A percentile compares a stretch with the other conserved stretches of the same genome.
These are phyloP conservation scores for Gonatopus flavifemur DNA, from an alignment of 1,140 invertebrate genomes.

Conservation along the genomic window DNA sequence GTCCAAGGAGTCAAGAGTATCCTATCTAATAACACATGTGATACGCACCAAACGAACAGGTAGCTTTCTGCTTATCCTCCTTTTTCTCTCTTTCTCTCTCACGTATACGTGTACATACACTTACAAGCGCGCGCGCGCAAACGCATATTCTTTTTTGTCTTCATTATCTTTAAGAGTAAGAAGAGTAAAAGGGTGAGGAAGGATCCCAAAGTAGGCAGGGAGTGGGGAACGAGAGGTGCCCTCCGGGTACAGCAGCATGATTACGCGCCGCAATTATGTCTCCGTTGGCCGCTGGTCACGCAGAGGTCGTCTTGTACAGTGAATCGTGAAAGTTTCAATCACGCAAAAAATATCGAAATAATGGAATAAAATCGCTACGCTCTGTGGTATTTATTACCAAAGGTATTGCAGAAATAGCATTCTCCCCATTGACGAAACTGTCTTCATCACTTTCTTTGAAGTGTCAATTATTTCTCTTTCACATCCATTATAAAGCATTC, in stretches of 20 bases:
- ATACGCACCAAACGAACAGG: constrained; percentile 27
- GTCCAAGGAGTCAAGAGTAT: constrained; percentile 37
- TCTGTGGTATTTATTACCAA: no score
- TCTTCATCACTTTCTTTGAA: no score
- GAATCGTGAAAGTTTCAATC: constrained; percentile 38
- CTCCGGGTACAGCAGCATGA: constrained; percentile 41
- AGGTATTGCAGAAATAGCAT: no score
- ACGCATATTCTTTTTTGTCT: no score
- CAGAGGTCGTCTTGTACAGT: constrained; percentile 46
- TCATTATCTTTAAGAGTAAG: no score
- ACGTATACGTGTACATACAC: not conserved
- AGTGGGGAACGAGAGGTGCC: constrained; percentile 23
- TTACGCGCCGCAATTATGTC: constrained; percentile 56
- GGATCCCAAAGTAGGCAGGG: constrained; percentile 12
- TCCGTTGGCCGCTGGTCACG: constrained; percentile 43
- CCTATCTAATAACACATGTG: constrained; percentile 42
- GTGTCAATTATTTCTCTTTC: no score
- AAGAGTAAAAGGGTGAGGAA: constrained; percentile 14
- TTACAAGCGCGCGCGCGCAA: not conserved
- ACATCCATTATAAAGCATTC: no score
- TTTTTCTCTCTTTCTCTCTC: not conserved
- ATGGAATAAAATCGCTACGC: no score
- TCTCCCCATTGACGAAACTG: no score
- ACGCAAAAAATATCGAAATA: no score
- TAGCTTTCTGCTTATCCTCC: not conserved